Evolutionary conservation across 1,140 invertebrate genomes (phyloP).

Genomic region (Bombus affinis): DNA sequence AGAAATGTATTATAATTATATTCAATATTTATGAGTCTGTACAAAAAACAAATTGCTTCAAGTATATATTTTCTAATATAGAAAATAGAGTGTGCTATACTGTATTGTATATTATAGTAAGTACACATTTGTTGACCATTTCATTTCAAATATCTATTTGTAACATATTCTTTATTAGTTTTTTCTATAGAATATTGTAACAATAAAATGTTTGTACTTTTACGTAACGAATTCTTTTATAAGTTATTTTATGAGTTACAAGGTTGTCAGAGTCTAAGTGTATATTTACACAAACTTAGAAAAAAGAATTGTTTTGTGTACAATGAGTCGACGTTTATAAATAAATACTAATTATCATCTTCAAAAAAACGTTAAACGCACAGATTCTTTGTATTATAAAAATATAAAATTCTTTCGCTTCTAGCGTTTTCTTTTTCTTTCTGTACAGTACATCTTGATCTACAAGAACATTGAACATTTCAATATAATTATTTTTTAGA

Average conservation of each 20-base stretch:
- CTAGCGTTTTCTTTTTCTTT: neutral
- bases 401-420: constrained; percentile 24
- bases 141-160: neutral
- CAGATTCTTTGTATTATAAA: constrained; percentile 18
- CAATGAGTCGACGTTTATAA: constrained; percentile 16
- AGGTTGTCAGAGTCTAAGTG: neutral
- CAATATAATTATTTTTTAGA: neutral
- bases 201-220: neutral
- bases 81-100: neutral
- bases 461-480: constrained; percentile 2
- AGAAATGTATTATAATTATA: constrained; percentile 13
- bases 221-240: constrained; percentile 1
- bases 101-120: neutral
- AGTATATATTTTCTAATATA: constrained; percentile 21
- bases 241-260: neutral
- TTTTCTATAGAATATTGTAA: neutral
- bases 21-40: neutral
- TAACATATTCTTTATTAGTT: neutral
- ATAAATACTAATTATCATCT: constrained; percentile 7
- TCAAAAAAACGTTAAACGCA: neutral
- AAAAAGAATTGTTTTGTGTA: constrained; percentile 25
- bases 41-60: constrained; percentile 1
- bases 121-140: neutral
- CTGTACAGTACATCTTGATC: constrained; percentile 28
- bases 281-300: neutral